phyloP scores from a whole-genome alignment of 2,113 vertebrate species.

The Mionectes macconnelli region DNA sequence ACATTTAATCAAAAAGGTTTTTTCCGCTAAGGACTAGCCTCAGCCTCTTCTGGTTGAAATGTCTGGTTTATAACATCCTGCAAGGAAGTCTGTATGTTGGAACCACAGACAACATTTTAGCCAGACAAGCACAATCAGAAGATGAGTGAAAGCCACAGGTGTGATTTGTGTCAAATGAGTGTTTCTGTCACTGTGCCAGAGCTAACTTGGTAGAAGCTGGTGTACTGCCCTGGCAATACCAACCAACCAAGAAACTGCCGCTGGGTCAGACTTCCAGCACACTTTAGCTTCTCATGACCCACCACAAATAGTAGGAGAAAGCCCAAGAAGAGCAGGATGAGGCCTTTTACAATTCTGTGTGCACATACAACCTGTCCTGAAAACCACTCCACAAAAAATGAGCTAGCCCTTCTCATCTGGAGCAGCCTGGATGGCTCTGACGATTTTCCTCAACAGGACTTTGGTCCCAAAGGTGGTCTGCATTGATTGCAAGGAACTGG shows the following conservation, averaged over 20 bases:
- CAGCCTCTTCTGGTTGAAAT: neutral
- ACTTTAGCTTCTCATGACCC: neutral
- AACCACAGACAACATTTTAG: neutral
- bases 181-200: neutral
- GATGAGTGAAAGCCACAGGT: rapidly evolving
- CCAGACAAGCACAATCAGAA: neutral
- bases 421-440: neutral
- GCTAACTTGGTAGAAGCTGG: neutral
- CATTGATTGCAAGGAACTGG: neutral
- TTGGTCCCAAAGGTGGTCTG: neutral
- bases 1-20: neutral
- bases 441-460: neutral
- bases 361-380: neutral
- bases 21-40: neutral
- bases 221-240: neutral
- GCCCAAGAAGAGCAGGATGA: neutral
- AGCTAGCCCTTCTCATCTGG: neutral
- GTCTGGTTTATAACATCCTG: neutral
- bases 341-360: neutral
- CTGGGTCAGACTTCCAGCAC: neutral
- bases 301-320: neutral
- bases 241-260: neutral
- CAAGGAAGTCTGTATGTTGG: neutral
- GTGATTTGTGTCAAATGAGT: neutral
- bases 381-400: neutral